These are phyloP conservation scores for Luidia sarsii DNA, from an alignment of 53 echinoderm and acorn worm genomes.

Conservation along the genomic window DNA sequence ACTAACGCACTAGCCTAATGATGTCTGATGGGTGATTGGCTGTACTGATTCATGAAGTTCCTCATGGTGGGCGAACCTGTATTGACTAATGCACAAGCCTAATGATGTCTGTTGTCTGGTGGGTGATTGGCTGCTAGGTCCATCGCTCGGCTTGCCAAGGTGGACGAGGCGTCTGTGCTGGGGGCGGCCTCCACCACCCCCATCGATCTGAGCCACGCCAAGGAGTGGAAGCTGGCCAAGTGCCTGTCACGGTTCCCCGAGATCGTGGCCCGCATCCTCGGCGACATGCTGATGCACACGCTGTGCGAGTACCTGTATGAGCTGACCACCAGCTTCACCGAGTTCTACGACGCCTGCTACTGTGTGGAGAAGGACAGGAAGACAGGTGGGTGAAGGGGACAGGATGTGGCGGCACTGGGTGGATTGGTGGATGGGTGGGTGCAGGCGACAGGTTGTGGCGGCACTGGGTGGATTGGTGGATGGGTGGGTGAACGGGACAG, in stretches of 20 bases:
- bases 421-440: no score
- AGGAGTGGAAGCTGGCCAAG: slow-evolving; percentile 98
- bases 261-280: slow-evolving; percentile 69
- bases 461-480: no score
- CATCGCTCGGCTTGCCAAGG: slow-evolving; percentile 85
- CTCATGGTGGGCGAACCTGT: no score
- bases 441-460: no score
- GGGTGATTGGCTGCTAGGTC: slow-evolving; percentile 67
- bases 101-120: no score
- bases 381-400: no score
- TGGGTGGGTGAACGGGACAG: no score
- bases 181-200: slow-evolving; percentile 70
- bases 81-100: no score
- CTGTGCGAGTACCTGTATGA: slow-evolving; percentile 98
- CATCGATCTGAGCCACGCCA: slow-evolving; percentile 67
- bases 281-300: slow-evolving; percentile 82
- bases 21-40: no score
- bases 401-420: no score
- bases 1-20: background rate
- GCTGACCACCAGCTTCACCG: slow-evolving; percentile 92
- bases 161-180: slow-evolving; percentile 49
- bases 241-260: slow-evolving; percentile 81
- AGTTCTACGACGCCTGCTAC: slow-evolving; percentile 97
- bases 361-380: slow-evolving; percentile 87
- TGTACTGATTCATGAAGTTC: no score